Conservation (phyloP, 1,140 invertebrate genomes). For the Cherax destructor region DNA sequence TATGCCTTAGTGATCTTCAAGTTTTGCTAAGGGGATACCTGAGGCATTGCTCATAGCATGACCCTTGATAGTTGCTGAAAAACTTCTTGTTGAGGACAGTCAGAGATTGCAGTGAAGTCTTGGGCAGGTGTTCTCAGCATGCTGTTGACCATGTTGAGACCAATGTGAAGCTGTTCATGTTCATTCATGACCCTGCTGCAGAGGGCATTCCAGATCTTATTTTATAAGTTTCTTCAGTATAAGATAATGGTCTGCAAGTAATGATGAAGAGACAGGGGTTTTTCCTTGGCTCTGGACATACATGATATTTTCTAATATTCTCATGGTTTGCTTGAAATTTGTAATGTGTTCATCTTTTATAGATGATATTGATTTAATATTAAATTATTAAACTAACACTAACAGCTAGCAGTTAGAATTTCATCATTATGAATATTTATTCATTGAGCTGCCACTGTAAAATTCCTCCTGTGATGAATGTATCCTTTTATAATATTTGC, state of each 20-base stretch:
- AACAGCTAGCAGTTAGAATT: conserved; percentile 15
- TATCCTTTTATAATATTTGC: conserved; percentile 45
- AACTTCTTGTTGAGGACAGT: conserved; percentile 31
- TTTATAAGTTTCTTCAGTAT: conserved; percentile 8
- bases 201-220: conserved; percentile 60
- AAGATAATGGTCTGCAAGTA: conserved; percentile 8
- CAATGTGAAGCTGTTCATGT: conserved; percentile 44
- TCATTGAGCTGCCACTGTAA: conserved; percentile 44
- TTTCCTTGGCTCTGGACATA: not conserved
- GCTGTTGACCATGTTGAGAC: conserved; percentile 45
- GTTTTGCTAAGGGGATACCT: conserved; percentile 4
- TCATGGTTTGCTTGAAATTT: conserved; percentile 44
- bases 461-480: conserved; percentile 41
- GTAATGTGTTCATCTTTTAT: conserved; percentile 17
- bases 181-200: conserved; percentile 45
- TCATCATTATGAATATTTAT: conserved; percentile 7
- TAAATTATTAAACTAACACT: conserved; percentile 30
- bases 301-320: conserved; percentile 30
- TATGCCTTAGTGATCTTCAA: conserved; percentile 42
- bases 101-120: conserved; percentile 31
- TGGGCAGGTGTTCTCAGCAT: conserved; percentile 35
- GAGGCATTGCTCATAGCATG: conserved; percentile 26
- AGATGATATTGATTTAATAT: conserved; percentile 16
- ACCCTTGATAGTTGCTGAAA: conserved; percentile 27
- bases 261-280: not conserved